phyloP scores from a whole-genome alignment of 2,113 vertebrate genomes.

The Vimba vimba region DNA sequence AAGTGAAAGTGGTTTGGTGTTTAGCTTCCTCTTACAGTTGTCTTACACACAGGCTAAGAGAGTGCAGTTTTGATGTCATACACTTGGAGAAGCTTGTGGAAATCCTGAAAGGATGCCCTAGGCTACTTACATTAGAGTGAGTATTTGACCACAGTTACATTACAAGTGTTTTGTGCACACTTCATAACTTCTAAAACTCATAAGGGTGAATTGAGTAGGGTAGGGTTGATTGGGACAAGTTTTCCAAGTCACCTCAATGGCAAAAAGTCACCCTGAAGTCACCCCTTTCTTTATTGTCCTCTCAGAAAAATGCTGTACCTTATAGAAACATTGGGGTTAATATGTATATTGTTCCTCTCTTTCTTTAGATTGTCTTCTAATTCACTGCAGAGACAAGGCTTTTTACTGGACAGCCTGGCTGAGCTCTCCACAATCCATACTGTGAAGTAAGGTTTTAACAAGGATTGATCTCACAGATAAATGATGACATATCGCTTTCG shows the following conservation, averaged over 20 bases:
- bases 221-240: no score
- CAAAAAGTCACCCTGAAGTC: no score
- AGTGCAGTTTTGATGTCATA: slow-evolving; percentile 70
- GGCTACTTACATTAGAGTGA: slow-evolving; percentile 78
- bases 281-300: neutral
- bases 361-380: slow-evolving; percentile 57
- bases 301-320: neutral
- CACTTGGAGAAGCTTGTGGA: slow-evolving; percentile 73
- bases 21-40: neutral
- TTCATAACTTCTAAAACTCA: neutral
- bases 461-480: neutral
- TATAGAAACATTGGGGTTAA: neutral
- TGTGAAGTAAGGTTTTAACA: slow-evolving; percentile 56
- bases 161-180: neutral
- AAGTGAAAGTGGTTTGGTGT: slow-evolving; percentile 37
- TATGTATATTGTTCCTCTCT: neutral
- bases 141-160: slow-evolving; percentile 57
- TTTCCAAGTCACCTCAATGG: no score
- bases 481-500: neutral
- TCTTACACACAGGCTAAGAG: slow-evolving; percentile 72
- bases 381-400: slow-evolving; percentile 46
- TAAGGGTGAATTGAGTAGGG: no score
- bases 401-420: slow-evolving; percentile 49
- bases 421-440: slow-evolving; percentile 51
- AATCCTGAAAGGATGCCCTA: slow-evolving; percentile 67